phyloP scores from a whole-genome alignment of 2,113 vertebrate species.

The Speoplatyrhinus poulsoni region DNA sequence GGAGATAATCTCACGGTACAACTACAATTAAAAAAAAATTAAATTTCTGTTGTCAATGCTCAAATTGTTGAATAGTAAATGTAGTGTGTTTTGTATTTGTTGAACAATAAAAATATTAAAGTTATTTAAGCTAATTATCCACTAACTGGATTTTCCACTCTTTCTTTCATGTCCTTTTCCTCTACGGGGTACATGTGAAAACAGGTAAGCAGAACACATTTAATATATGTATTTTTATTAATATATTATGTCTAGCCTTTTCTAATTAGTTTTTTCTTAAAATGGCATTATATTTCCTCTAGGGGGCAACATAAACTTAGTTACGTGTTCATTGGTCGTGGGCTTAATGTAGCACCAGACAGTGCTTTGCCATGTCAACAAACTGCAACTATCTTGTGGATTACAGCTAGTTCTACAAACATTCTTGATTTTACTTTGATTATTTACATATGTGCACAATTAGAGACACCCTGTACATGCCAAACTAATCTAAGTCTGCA shows the following conservation, averaged over 20 bases:
- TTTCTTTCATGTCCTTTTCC: slow-evolving; percentile 26
- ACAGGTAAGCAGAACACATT: slow-evolving; percentile 64
- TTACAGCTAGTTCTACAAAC: neutral
- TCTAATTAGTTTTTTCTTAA: neutral
- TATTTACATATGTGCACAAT: neutral
- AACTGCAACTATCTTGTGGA: neutral
- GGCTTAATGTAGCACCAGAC: slow-evolving; percentile 1
- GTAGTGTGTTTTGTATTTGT: too few species aligned
- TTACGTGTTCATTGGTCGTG: neutral
- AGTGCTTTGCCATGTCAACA: slow-evolving; percentile 13
- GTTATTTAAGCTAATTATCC: too few species aligned
- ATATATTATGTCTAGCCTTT: too few species aligned
- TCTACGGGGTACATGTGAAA: neutral
- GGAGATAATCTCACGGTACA: too few species aligned
- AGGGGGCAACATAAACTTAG: slow-evolving; percentile 71
- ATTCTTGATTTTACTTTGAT: slow-evolving; percentile 10
- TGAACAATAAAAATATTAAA: too few species aligned
- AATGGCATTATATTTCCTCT: slow-evolving; percentile 39
- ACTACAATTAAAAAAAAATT: too few species aligned
- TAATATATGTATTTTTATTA: too few species aligned
- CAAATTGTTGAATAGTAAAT: too few species aligned
- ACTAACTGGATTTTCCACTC: slow-evolving; percentile 16
- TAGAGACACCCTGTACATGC: slow-evolving; percentile 1
- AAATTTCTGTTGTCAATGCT: too few species aligned
- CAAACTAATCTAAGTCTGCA: neutral